A percentile compares a stretch with the other conserved stretches of the same genome.
These are phyloP conservation scores for Corythornis vintsioides DNA, from an alignment of 2,113 vertebrate genomes.

Conservation along the genomic window DNA sequence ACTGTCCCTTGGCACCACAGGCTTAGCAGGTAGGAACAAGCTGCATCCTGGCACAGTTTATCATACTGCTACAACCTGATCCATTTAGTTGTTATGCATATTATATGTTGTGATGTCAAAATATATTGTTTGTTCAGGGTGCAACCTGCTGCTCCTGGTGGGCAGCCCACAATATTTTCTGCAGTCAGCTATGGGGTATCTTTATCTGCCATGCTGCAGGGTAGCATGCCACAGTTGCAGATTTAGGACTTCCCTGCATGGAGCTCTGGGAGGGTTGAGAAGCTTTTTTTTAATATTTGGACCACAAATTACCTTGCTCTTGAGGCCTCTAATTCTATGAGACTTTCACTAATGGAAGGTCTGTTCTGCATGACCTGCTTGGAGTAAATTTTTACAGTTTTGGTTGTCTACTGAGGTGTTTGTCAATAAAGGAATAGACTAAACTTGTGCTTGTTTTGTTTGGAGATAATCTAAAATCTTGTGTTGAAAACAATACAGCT, in stretches of 20 bases:
- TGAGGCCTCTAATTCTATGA: background rate
- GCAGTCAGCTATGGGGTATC: too few species aligned
- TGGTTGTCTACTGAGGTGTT: background rate
- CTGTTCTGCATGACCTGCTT: fast-evolving
- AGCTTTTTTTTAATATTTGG: background rate
- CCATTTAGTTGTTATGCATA: fast-evolving
- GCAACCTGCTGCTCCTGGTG: background rate
- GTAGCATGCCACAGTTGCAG: background rate
- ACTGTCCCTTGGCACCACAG: background rate
- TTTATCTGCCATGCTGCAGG: too few species aligned
- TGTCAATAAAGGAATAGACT: background rate
- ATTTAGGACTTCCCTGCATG: background rate
- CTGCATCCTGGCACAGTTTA: background rate
- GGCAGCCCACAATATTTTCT: background rate
- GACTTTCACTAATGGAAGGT: background rate
- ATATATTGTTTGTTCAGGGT: background rate
- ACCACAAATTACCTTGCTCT: background rate
- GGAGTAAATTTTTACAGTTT: background rate
- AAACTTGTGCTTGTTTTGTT: background rate
- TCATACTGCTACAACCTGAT: fast-evolving
- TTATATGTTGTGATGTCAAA: background rate
- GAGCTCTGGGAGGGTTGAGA: background rate
- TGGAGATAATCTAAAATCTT: background rate
- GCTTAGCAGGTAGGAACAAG: background rate
- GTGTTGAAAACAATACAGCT: background rate